These are phyloP conservation scores for Micropoecilia bifurca DNA, from an alignment of 2,797 vertebrate genomes.

Conservation along the genomic window DNA sequence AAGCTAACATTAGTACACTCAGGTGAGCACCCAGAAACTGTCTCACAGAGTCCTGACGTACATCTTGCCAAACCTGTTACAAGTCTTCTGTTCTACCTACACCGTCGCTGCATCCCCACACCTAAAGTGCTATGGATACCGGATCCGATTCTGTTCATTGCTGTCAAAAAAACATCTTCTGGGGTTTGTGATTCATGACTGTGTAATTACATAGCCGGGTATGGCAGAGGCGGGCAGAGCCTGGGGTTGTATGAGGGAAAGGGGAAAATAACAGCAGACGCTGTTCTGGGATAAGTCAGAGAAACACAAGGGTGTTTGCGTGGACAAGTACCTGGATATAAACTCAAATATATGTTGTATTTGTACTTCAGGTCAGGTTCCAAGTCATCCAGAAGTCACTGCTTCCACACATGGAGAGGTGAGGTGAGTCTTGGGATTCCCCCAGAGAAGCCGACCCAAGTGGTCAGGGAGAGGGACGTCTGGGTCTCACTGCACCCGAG, in stretches of 20 bases:
- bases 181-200: slow-evolving; percentile 51
- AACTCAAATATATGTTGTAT: not conserved
- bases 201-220: slow-evolving; percentile 50
- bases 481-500: too few species aligned
- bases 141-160: slow-evolving; percentile 3
- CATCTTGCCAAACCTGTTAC: slow-evolving; percentile 24
- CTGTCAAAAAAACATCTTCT: not conserved
- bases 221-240: slow-evolving; percentile 1
- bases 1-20: not conserved
- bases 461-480: too few species aligned
- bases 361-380: not conserved
- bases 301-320: not conserved
- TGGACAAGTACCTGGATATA: not conserved
- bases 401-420: too few species aligned
- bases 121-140: slow-evolving; percentile 9
- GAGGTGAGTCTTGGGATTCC: too few species aligned
- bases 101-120: not conserved
- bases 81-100: not conserved
- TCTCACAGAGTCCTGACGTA: not conserved
- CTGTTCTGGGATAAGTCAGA: slow-evolving; percentile 7
- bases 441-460: too few species aligned
- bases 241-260: not conserved
- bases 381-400: not conserved
- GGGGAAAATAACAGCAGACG: slow-evolving; percentile 23
- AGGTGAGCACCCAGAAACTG: not conserved